Evolutionary conservation across 1,140 invertebrate species (phyloP), one percentile per base, ranked within the genome.

Genomic region (Cyrtorhinus lividipennis): DNA sequence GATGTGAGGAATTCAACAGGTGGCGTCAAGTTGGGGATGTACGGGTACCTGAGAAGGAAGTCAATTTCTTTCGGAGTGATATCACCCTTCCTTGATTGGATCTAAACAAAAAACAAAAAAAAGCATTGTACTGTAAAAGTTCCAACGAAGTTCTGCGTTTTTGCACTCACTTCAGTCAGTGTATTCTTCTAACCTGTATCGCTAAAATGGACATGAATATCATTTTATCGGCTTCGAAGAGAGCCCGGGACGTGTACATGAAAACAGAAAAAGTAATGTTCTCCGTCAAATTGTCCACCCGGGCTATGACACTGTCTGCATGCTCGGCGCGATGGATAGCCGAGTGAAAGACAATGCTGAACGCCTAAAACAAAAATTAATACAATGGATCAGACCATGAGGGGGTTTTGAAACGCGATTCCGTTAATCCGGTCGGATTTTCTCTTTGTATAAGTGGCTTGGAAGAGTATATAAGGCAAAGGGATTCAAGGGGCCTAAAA

Each of bases 181-280:
- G n/a, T n/a, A n/a, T n/a, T n/a, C n/a, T n/a, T n/a, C n/a, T n/a
- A n/a, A 88, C 88, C 76, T 90, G 86, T 68, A 94, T 82, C 0
- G 88, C 81, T 80, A 95, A 87, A 73, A 95, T 90, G 27, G 87
- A 84, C 1, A 92, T 80, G 71, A 96, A 95, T 56, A 90, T 93
- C 0, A 96, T 75, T 71, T 96, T 96, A 72, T 98, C 92, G 64
- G 80, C 82, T 74, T 97, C 92, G 75, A 98, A 97, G 0, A 97
- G 76, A 30, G 91, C 92, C 67, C 92, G 76, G 20, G 86, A 87
- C 0, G 91, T 95, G 72, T 96, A 96, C 62, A 86, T 81, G 71
- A 85, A 95, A 1, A 92, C 86, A 24, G 83, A 81, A 72, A 84
- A 94, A 0, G 91, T 92, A 61, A 96, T 93, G 68, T 81, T 87